Evolutionary conservation across 2,888 invertebrate genomes (phyloP).

Genomic region (Melolontha melolontha): DNA sequence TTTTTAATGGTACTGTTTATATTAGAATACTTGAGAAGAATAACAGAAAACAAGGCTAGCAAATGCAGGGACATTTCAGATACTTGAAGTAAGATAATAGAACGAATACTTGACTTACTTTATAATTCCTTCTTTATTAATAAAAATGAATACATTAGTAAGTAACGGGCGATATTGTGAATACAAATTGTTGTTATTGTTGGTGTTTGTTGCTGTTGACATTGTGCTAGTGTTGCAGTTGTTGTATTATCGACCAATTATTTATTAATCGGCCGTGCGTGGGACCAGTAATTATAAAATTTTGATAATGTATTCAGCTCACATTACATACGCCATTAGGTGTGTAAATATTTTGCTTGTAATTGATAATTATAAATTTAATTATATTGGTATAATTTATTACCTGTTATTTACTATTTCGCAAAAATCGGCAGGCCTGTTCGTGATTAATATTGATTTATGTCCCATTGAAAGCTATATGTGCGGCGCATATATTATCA

Average conservation of each 20-base stretch:
- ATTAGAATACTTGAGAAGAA: too few species aligned
- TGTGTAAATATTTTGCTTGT: constrained; percentile 44
- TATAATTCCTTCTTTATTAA: too few species aligned
- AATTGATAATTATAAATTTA: constrained; percentile 46
- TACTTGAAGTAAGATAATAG: too few species aligned
- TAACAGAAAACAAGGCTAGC: too few species aligned
- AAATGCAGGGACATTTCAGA: too few species aligned
- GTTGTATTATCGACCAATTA: constrained; percentile 24
- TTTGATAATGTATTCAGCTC: constrained; percentile 42
- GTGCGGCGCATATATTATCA: constrained; percentile 19
- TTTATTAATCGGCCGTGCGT: constrained; percentile 13
- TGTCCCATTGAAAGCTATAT: constrained; percentile 9
- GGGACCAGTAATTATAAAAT: constrained; percentile 26
- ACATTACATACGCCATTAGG: constrained; percentile 42
- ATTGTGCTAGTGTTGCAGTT: neutral
- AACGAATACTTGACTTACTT: too few species aligned
- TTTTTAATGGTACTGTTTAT: too few species aligned
- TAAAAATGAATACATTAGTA: too few species aligned
- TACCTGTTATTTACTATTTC: constrained; percentile 39
- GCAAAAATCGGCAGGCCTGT: constrained; percentile 25
- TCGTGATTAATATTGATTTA: constrained; percentile 23
- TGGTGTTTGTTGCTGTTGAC: neutral
- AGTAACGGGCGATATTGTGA: too few species aligned
- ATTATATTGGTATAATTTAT: constrained; percentile 42
- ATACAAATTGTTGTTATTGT: too few species aligned